A percentile compares a stretch with the other conserved stretches of the same genome.
Conservation (phyloP, 2,797 vertebrate species). For the Craterocephalus amniculus region DNA sequence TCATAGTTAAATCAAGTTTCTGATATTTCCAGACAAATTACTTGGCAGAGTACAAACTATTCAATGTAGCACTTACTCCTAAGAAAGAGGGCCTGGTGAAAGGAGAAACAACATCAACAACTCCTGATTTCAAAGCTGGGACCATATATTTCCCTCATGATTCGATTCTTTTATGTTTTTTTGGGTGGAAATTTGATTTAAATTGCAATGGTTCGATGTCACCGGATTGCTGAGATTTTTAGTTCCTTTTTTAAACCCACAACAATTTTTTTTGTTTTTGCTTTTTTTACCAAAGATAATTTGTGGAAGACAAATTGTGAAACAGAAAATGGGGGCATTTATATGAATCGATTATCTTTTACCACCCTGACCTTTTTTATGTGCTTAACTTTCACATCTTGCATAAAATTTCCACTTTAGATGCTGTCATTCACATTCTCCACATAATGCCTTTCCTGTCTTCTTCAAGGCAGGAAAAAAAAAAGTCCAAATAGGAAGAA, state of each 20-base stretch:
- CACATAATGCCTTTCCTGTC: neutral
- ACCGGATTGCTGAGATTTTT: too few relatives aligned
- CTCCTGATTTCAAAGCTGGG: conserved; percentile 20
- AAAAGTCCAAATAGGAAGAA: conserved; percentile 22
- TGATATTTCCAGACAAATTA: neutral
- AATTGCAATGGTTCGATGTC: too few relatives aligned
- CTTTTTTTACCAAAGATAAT: too few relatives aligned
- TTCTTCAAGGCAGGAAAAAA: conserved; percentile 30
- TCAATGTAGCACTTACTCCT: neutral
- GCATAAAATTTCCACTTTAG: neutral
- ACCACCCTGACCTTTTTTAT: too few relatives aligned
- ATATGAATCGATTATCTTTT: too few relatives aligned
- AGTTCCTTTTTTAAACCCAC: too few relatives aligned
- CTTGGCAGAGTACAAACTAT: neutral
- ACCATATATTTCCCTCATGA: conserved; percentile 39
- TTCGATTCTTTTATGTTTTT: too few relatives aligned
- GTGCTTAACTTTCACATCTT: neutral
- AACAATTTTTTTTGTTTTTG: too few relatives aligned
- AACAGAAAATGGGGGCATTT: too few relatives aligned
- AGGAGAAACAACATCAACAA: conserved; percentile 20
- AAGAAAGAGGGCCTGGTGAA: neutral
- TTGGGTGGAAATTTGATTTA: too few relatives aligned
- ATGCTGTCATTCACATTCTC: conserved; percentile 20
- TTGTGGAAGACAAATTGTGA: too few relatives aligned
- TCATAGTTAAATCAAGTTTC: neutral